These are phyloP conservation scores for Cyanoderma ruficeps DNA, from an alignment of 2,113 vertebrate species.

Conservation along the genomic window DNA sequence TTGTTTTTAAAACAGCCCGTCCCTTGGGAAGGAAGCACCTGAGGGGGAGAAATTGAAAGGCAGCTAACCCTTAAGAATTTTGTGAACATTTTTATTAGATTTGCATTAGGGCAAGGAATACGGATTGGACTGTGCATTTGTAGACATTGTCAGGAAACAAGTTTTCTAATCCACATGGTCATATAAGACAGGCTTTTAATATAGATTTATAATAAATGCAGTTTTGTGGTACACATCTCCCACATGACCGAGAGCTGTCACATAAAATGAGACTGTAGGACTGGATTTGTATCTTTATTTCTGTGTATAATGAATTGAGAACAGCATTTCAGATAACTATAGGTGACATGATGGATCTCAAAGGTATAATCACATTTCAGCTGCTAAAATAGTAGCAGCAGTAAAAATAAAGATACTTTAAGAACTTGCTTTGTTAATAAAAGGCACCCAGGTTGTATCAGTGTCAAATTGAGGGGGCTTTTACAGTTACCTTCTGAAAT, in stretches of 20 bases:
- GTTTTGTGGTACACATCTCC: not conserved
- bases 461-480: not conserved
- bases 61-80: conserved; percentile 37
- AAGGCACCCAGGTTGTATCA: not conserved
- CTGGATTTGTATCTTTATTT: conserved; percentile 25
- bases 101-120: conserved; percentile 9
- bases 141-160: not conserved
- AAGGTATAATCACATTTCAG: conserved; percentile 11
- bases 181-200: conserved; percentile 24
- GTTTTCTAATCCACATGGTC: conserved; percentile 8
- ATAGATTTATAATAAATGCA: conserved; percentile 8
- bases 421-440: not conserved
- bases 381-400: not conserved
- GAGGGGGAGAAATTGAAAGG: conserved; percentile 34
- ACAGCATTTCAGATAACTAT: not conserved
- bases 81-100: conserved; percentile 38
- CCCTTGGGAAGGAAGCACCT: conserved; percentile 23
- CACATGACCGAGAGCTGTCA: conserved; percentile 1
- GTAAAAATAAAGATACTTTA: not conserved
- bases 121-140: not conserved
- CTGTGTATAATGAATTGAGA: not conserved
- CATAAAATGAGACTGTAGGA: not conserved
- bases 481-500: not conserved
- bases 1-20: conserved; percentile 44
- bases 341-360: conserved; percentile 6